A percentile compares a stretch with the other conserved stretches of the same genome.
phyloP scores from a whole-genome alignment of 2,113 vertebrate species.

The Euleptes europaea region DNA sequence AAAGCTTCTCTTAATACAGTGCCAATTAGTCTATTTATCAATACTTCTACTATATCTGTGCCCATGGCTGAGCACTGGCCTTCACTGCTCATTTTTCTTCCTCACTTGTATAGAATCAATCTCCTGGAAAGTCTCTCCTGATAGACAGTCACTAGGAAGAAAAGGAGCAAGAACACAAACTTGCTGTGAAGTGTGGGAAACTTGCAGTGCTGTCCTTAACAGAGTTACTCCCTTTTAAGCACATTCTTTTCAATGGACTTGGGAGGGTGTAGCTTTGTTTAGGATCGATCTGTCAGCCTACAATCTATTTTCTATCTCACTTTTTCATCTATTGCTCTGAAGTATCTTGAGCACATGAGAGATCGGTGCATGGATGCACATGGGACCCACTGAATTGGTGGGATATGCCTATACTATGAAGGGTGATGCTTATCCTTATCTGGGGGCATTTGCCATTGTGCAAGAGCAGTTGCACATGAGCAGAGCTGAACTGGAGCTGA shows the following conservation, averaged over 20 bases:
- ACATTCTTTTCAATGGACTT: no score
- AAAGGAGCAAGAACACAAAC: background rate
- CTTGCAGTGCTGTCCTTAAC: background rate
- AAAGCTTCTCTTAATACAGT: background rate
- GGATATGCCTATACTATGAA: background rate
- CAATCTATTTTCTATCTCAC: background rate
- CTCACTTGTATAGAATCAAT: background rate
- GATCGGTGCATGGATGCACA: background rate
- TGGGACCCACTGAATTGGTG: background rate
- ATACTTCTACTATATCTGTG: background rate
- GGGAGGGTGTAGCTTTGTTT: no score
- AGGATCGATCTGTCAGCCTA: background rate
- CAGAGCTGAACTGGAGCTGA: no score
- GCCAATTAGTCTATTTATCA: background rate
- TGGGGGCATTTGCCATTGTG: background rate
- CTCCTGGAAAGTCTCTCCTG: background rate
- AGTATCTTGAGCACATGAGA: background rate
- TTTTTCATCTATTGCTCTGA: background rate
- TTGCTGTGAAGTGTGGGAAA: background rate
- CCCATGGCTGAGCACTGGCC: background rate
- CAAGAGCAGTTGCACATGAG: background rate
- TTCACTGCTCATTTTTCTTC: background rate
- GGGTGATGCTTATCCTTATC: background rate
- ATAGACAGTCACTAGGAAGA: constrained; percentile 1
- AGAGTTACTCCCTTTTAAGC: no score